A percentile compares a stretch with the other conserved stretches of the same genome.
Conservation (phyloP, 1,140 invertebrate genomes). For the Thalassaphorura encarpata region DNA sequence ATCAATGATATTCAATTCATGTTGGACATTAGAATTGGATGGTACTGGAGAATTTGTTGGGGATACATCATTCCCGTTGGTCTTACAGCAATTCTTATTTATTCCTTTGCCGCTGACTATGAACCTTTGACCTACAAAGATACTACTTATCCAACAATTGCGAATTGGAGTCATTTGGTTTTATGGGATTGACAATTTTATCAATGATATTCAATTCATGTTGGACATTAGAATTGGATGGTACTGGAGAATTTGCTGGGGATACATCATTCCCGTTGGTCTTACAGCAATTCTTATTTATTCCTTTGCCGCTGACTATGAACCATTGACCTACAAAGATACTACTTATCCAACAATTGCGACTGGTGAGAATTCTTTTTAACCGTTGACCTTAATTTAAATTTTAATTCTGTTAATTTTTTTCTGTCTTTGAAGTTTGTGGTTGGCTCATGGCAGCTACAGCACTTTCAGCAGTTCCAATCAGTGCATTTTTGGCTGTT, state of each 20-base stretch:
- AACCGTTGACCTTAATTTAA: background rate
- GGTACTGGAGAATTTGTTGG: conserved; percentile 71
- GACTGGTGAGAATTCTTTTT: background rate
- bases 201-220: conserved; percentile 68
- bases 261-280: conserved; percentile 54
- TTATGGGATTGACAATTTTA: conserved; percentile 50
- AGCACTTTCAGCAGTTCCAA: background rate
- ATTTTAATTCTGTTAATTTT: background rate
- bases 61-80: conserved; percentile 56
- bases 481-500: background rate
- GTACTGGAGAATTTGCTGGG: conserved; percentile 71
- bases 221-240: conserved; percentile 52
- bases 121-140: conserved; percentile 44
- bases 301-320: conserved; percentile 44
- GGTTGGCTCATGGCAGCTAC: conserved; percentile 3
- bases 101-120: conserved; percentile 38
- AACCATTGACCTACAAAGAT: conserved; percentile 43
- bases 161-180: conserved; percentile 40
- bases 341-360: conserved; percentile 1
- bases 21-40: conserved; percentile 54
- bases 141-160: background rate
- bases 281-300: conserved; percentile 58
- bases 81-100: conserved; percentile 56
- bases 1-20: conserved; percentile 66
- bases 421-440: conserved; percentile 4